Percentiles rank a stretch among this genome's conserved stretches.
Evolutionary conservation across 1,140 invertebrate species (phyloP).

Genomic region (Ctenoplectra terminalis): DNA sequence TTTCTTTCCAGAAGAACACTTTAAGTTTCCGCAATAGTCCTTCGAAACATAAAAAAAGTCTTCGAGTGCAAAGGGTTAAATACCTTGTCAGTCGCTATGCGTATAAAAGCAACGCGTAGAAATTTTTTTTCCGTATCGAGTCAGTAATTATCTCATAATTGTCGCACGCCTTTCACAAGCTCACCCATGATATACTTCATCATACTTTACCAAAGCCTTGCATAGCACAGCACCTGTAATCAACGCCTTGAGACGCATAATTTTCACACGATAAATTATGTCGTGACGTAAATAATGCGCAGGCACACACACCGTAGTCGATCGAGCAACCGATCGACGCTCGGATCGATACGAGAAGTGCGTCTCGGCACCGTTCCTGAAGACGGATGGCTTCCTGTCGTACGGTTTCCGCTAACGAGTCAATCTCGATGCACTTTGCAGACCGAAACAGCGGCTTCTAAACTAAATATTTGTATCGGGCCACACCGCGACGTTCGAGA

Average conservation of each 20-base stretch:
- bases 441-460: constrained; percentile 28
- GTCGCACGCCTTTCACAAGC: not conserved
- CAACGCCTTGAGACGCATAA: not conserved
- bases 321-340: not conserved
- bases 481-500: constrained; percentile 38
- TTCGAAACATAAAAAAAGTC: no score
- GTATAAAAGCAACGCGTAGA: no score
- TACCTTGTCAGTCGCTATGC: no score
- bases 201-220: not conserved
- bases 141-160: not conserved
- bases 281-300: no score
- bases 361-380: not conserved
- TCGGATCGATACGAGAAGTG: not conserved
- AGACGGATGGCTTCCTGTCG: constrained; percentile 33
- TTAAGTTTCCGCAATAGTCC: no score
- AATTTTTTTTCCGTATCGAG: no score
- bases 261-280: not conserved
- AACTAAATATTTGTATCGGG: constrained; percentile 58
- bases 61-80: no score
- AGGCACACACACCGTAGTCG: not conserved
- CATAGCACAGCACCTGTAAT: not conserved
- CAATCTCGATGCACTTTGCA: constrained; percentile 39
- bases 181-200: not conserved
- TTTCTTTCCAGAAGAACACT: no score
- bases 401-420: constrained; percentile 23